These are phyloP conservation scores for Masnerella sp. DNA, from an alignment of 2,888 invertebrate genomes.

Conservation along the genomic window DNA sequence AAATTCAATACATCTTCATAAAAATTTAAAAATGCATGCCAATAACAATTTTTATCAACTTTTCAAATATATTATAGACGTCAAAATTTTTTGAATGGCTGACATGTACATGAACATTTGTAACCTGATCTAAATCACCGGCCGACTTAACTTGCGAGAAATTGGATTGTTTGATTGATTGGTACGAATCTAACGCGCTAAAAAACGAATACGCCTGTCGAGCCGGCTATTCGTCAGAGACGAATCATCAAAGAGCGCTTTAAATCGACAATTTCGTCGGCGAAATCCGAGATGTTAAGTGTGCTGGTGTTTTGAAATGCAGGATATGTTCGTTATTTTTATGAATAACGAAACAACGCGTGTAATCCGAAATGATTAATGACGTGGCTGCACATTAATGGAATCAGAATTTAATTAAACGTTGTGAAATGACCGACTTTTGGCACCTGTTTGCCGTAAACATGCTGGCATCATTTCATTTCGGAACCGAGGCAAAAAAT, in stretches of 20 bases:
- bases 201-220: conserved; percentile 35
- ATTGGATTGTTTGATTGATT: conserved; percentile 57
- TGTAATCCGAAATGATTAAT: conserved; percentile 42
- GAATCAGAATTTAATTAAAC: conserved; percentile 43
- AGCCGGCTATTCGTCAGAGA: conserved; percentile 28
- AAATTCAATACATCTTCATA: neutral
- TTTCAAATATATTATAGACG: conserved; percentile 14
- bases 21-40: neutral
- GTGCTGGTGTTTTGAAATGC: conserved; percentile 25
- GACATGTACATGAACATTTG: conserved; percentile 7
- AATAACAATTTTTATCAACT: too few relatives aligned
- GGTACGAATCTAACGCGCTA: conserved; percentile 36
- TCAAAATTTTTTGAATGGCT: conserved; percentile 14
- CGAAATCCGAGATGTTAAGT: conserved; percentile 45
- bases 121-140: conserved; percentile 10
- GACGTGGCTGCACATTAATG: conserved; percentile 20
- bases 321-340: conserved; percentile 27
- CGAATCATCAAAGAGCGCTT: conserved; percentile 38
- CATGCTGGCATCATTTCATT: too few relatives aligned
- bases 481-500: too few relatives aligned
- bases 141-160: conserved; percentile 45
- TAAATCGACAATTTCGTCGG: conserved; percentile 31
- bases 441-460: too few relatives aligned
- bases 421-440: conserved; percentile 25
- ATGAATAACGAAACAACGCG: conserved; percentile 43